Percentiles rank a stretch among this genome's conserved stretches.
Evolutionary conservation across 2,113 vertebrate genomes (phyloP).

Genomic region (Pao palembangensis): DNA sequence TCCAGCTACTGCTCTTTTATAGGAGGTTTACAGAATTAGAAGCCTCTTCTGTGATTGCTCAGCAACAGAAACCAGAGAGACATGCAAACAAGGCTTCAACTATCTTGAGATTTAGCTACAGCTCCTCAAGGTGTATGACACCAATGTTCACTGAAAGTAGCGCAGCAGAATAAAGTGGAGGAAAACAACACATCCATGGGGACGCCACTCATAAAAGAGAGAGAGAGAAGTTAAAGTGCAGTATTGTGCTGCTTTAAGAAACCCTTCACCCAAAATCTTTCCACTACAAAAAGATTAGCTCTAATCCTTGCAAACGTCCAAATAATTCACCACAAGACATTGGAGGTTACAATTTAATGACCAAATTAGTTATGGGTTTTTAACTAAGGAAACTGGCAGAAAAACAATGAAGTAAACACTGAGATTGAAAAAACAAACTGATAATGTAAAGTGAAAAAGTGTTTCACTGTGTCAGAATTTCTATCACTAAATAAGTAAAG

Average conservation of each 20-base stretch:
- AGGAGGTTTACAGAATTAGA: conserved; percentile 9
- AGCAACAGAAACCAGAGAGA: conserved; percentile 50
- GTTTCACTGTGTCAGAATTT: no score
- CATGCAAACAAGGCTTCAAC: not conserved
- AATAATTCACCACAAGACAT: not conserved
- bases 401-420: no score
- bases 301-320: conserved; percentile 18
- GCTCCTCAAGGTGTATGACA: not conserved
- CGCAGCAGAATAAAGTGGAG: not conserved
- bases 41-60: conserved; percentile 16
- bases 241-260: not conserved
- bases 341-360: no score
- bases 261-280: not conserved
- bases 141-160: not conserved
- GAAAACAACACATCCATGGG: not conserved
- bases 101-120: conserved; percentile 18
- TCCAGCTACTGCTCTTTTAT: conserved; percentile 23
- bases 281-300: conserved; percentile 15
- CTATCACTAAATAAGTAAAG: not conserved
- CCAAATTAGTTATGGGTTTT: no score
- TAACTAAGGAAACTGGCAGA: no score
- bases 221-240: not conserved
- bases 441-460: not conserved
- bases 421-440: not conserved
- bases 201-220: not conserved